A percentile compares a stretch with the other conserved stretches of the same genome.
Evolutionary conservation across 2,888 invertebrate genomes (phyloP).

Genomic region (Carterocephalus palaemon): DNA sequence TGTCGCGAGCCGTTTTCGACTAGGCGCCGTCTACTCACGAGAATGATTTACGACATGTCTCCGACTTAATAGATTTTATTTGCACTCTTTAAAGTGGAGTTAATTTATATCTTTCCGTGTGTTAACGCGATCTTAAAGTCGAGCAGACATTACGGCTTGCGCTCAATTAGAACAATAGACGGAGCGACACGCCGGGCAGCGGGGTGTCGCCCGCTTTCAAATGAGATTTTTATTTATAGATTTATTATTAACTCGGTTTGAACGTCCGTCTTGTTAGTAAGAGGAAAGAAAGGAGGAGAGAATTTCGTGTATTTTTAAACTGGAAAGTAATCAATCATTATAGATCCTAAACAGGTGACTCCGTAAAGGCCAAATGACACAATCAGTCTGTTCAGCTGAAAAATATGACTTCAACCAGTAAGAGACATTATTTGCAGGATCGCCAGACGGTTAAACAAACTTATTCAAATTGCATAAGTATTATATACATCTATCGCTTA

Average conservation of each 20-base stretch:
- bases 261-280: no score
- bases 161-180: constrained; percentile 7
- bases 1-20: constrained; percentile 39
- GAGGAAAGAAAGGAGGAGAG: no score
- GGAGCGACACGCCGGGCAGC: background rate
- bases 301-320: no score
- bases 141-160: constrained; percentile 13
- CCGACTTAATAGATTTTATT: constrained; percentile 50
- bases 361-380: no score
- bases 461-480: background rate
- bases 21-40: constrained; percentile 49
- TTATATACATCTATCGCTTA: background rate
- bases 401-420: no score
- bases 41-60: constrained; percentile 60
- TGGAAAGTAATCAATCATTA: no score
- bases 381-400: no score
- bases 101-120: constrained; percentile 33
- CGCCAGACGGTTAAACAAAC: no score
- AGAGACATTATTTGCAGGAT: no score
- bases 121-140: constrained; percentile 26
- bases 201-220: constrained; percentile 4
- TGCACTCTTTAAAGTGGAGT: constrained; percentile 45
- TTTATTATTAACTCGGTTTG: background rate
- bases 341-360: no score
- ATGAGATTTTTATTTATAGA: constrained; percentile 2